Conservation (phyloP, 2,888 invertebrate genomes). For the Lycaena phlaeas region DNA sequence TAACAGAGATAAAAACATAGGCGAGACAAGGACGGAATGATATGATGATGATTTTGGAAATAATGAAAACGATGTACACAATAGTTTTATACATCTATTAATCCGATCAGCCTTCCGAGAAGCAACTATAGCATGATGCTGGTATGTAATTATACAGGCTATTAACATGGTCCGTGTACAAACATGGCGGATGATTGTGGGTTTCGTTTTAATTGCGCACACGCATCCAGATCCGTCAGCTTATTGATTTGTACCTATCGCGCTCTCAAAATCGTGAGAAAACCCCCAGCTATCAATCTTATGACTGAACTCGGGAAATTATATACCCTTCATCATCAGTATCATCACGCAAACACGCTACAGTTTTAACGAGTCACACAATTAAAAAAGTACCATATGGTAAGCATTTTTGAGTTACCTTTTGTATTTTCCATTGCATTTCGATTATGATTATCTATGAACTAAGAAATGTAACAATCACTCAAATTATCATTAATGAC, state of each 20-base stretch:
- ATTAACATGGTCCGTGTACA: constrained; percentile 72
- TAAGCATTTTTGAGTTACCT: too few species aligned
- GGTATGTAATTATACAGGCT: constrained; percentile 69
- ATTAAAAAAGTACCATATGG: too few species aligned
- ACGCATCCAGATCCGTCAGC: constrained; percentile 65
- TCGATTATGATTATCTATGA: constrained; percentile 19
- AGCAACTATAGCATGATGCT: constrained; percentile 62
- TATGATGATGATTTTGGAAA: not conserved
- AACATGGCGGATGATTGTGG: constrained; percentile 72
- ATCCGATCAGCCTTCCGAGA: constrained; percentile 70
- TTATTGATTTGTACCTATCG: constrained; percentile 34
- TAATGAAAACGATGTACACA: not conserved
- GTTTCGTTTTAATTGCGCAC: constrained; percentile 72
- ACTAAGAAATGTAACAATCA: constrained; percentile 43
- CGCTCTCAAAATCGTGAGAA: not conserved
- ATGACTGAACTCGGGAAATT: too few species aligned
- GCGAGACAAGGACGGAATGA: too few species aligned
- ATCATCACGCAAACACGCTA: too few species aligned
- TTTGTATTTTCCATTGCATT: constrained; percentile 8
- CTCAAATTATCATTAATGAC: constrained; percentile 67
- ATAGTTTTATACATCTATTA: constrained; percentile 41
- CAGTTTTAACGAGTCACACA: too few species aligned
- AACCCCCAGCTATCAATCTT: not conserved
- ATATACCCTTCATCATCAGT: too few species aligned
- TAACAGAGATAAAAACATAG: too few species aligned